A percentile compares a stretch with the other conserved stretches of the same genome.
Conservation (phyloP, 2,888 invertebrate genomes). For the Xylophagus ater region DNA sequence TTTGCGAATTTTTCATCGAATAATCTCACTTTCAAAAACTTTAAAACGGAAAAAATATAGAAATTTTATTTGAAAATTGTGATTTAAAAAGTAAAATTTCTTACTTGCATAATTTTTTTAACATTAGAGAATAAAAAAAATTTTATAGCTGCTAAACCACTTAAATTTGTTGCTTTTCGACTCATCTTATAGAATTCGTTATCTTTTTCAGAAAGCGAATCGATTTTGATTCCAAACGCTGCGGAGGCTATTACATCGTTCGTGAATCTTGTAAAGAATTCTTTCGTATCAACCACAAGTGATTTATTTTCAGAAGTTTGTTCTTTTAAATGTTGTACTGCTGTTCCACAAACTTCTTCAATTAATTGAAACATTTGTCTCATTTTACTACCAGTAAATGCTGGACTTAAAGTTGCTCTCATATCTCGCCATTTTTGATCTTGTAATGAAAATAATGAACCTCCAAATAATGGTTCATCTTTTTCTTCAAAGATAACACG, state of each 20-base stretch:
- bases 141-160: slow-evolving; percentile 17
- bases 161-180: slow-evolving; percentile 39
- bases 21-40: slow-evolving; percentile 26
- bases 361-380: slow-evolving; percentile 38
- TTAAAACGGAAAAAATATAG: too few species aligned
- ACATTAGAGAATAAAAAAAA: too few species aligned
- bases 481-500: slow-evolving; percentile 33
- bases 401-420: slow-evolving; percentile 39
- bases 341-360: slow-evolving; percentile 25
- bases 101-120: too few species aligned
- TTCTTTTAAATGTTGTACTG: slow-evolving; percentile 4
- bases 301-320: neutral
- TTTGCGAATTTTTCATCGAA: slow-evolving; percentile 28
- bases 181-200: slow-evolving; percentile 47
- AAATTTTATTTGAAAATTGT: too few species aligned
- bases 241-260: slow-evolving; percentile 40
- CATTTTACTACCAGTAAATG: slow-evolving; percentile 41
- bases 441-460: slow-evolving; percentile 40
- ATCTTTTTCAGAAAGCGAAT: slow-evolving; percentile 42
- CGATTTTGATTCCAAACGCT: slow-evolving; percentile 41
- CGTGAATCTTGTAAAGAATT: slow-evolving; percentile 29
- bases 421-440: slow-evolving; percentile 39
- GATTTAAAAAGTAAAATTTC: too few species aligned
- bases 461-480: slow-evolving; percentile 42
- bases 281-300: slow-evolving; percentile 26